A percentile compares a stretch with the other conserved stretches of the same genome.
phyloP scores from a whole-genome alignment of 2,113 vertebrate genomes.

The Nycticebus coucang region DNA sequence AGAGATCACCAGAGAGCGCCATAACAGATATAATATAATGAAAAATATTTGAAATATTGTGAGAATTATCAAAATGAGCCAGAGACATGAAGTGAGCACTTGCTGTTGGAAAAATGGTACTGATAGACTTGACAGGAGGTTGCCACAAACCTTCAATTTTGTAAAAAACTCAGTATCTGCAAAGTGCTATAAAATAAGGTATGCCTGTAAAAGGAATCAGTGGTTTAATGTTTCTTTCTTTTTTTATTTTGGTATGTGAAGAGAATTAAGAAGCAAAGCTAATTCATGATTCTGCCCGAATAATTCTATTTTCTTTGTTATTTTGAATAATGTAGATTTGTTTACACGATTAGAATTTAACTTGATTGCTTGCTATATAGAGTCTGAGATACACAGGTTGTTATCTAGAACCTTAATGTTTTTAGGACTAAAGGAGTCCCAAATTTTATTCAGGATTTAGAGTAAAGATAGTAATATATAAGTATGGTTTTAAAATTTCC shows the following conservation, averaged over 20 bases:
- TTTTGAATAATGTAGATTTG: not conserved
- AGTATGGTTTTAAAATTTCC: slow-evolving; percentile 40
- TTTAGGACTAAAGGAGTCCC: not conserved
- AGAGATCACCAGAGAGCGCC: not conserved
- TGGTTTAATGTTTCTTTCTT: not conserved
- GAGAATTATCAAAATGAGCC: not conserved
- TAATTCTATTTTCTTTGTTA: not conserved
- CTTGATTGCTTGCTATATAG: not conserved
- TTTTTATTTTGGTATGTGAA: not conserved
- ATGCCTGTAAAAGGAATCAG: not conserved
- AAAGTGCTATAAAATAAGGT: not conserved
- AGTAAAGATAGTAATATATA: slow-evolving; percentile 9
- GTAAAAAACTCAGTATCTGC: not conserved
- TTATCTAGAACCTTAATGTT: slow-evolving; percentile 21
- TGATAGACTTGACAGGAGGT: not conserved
- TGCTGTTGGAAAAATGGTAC: not conserved
- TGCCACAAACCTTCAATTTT: not conserved
- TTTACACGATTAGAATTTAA: slow-evolving; percentile 17
- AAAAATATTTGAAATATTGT: not conserved
- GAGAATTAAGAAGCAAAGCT: not conserved
- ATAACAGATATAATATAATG: not conserved
- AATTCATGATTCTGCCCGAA: not conserved
- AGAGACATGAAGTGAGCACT: not conserved
- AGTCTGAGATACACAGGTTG: not conserved
- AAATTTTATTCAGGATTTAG: slow-evolving; percentile 21